These are phyloP conservation scores for Drosophila auraria DNA, from an alignment of 1,140 invertebrate genomes.

Conservation along the genomic window DNA sequence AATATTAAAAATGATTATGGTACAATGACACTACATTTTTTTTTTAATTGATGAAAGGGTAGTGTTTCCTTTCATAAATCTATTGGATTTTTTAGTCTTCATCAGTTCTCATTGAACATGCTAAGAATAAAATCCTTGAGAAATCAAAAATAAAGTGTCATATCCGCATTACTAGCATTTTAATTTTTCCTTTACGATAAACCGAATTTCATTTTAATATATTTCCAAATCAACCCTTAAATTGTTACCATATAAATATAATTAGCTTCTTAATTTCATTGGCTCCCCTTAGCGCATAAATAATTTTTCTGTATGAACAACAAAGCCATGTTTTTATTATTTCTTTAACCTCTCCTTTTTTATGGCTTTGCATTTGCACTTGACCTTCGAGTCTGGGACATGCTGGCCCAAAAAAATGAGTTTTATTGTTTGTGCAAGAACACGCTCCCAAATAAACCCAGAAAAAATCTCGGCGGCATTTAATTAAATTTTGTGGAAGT, in stretches of 20 bases:
- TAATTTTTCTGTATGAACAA: neutral
- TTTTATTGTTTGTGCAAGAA: conserved; percentile 27
- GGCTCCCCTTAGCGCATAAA: neutral
- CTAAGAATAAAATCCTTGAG: no score
- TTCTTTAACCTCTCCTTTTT: conserved; percentile 16
- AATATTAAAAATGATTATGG: no score
- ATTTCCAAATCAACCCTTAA: neutral
- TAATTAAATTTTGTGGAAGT: conserved; percentile 61
- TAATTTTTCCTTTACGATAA: no score
- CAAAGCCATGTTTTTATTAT: conserved; percentile 4
- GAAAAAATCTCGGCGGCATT: conserved; percentile 36
- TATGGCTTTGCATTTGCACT: conserved; percentile 31
- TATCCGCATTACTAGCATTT: no score
- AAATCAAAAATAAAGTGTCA: no score
- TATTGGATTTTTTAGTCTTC: neutral
- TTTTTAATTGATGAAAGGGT: no score
- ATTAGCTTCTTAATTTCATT: neutral
- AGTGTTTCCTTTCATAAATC: no score
- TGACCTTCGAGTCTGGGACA: conserved; percentile 25
- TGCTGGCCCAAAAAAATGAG: conserved; percentile 1
- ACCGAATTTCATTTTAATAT: no score
- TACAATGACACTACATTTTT: no score
- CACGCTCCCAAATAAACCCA: conserved; percentile 19
- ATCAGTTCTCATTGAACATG: no score
- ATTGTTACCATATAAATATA: neutral